Percentiles rank a stretch among this genome's conserved stretches.
Conservation (phyloP, 2,888 invertebrate genomes). For the Cotesia congregata region DNA sequence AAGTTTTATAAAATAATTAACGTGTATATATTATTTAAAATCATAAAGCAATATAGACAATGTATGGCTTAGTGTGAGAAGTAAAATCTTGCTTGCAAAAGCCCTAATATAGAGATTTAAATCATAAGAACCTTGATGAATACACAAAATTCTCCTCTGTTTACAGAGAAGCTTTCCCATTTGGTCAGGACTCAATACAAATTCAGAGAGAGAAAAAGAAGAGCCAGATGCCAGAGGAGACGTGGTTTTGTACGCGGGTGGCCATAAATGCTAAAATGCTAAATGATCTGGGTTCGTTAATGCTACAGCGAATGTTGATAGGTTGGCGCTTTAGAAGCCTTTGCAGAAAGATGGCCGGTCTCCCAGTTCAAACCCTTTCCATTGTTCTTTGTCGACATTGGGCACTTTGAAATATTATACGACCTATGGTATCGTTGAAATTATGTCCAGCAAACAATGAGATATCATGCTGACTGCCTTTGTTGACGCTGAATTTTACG, state of each 20-base stretch:
- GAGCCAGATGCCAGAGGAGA: conserved; percentile 24
- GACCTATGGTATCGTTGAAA: conserved; percentile 57
- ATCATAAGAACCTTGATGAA: conserved; percentile 56
- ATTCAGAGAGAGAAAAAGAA: conserved; percentile 34
- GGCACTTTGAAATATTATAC: conserved; percentile 68
- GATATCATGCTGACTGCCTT: conserved; percentile 55
- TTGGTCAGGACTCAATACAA: conserved; percentile 28
- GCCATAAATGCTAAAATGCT: conserved; percentile 57
- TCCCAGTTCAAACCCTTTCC: conserved; percentile 45
- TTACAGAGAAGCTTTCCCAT: conserved; percentile 50
- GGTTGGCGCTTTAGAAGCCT: conserved; percentile 48
- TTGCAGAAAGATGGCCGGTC: conserved; percentile 49
- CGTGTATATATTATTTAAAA: not conserved
- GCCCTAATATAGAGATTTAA: conserved; percentile 60
- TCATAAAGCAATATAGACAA: not conserved
- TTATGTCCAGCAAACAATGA: conserved; percentile 54
- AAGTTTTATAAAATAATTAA: no score
- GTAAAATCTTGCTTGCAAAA: conserved; percentile 55
- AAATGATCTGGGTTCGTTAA: conserved; percentile 59
- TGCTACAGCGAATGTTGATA: conserved; percentile 46
- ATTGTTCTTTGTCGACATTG: conserved; percentile 46
- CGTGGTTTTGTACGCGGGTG: conserved; percentile 36
- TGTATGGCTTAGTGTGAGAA: not conserved
- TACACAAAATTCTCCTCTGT: conserved; percentile 56
- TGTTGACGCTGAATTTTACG: conserved; percentile 56